Conservation (phyloP, 1,140 invertebrate genomes). For the Amyelois transitella region DNA sequence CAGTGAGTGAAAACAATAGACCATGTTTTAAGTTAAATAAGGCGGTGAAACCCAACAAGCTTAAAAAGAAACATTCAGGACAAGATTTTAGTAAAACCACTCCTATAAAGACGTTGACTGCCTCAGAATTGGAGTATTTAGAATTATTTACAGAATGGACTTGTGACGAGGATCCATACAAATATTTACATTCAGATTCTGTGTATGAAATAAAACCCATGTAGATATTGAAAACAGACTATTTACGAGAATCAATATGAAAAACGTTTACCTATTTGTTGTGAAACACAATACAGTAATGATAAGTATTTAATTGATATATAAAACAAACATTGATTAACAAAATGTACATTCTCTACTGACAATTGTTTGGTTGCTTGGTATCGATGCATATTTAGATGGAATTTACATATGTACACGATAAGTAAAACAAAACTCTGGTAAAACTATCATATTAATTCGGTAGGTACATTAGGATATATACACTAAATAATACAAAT, state of each 20-base stretch:
- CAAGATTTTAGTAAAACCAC: background rate
- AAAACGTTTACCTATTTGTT: constrained; percentile 48
- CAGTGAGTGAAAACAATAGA: background rate
- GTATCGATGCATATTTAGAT: constrained; percentile 62
- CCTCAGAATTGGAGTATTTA: constrained; percentile 48
- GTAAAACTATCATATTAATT: constrained; percentile 53
- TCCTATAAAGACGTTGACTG: constrained; percentile 21
- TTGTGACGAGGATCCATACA: constrained; percentile 36
- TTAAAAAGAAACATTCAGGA: background rate
- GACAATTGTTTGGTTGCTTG: constrained; percentile 71
- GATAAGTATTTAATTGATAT: constrained; percentile 38
- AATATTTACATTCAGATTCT: constrained; percentile 24
- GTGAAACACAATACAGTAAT: constrained; percentile 60
- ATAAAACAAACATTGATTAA: constrained; percentile 60
- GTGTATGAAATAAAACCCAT: constrained; percentile 18
- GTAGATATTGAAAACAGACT: constrained; percentile 55
- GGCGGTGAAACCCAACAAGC: background rate
- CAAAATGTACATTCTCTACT: constrained; percentile 67
- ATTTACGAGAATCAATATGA: constrained; percentile 56
- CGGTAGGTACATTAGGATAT: constrained; percentile 6
- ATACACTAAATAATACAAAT: constrained; percentile 18
- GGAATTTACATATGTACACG: constrained; percentile 72
- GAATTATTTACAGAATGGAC: constrained; percentile 56
- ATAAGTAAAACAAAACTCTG: constrained; percentile 54
- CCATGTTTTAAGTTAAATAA: background rate